These are phyloP conservation scores for Coregonus sp. DNA, from an alignment of 2,797 vertebrate species.

Conservation along the genomic window DNA sequence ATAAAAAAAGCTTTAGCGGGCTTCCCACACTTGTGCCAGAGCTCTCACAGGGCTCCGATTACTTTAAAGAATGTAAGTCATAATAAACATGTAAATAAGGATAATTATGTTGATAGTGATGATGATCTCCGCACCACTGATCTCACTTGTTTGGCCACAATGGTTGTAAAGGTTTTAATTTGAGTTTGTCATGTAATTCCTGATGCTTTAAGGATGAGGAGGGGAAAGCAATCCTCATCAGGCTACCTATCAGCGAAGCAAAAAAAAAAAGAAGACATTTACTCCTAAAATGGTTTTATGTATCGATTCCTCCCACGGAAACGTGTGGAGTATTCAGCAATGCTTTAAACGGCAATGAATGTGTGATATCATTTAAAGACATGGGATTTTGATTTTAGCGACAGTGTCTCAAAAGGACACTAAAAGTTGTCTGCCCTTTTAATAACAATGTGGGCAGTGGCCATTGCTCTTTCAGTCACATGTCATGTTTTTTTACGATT, in stretches of 20 bases:
- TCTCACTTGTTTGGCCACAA: slow-evolving; percentile 28
- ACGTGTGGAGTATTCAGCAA: slow-evolving; percentile 34
- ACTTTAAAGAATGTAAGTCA: slow-evolving; percentile 77
- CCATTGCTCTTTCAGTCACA: slow-evolving; percentile 43
- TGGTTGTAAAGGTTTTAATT: slow-evolving; percentile 19
- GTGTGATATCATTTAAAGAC: slow-evolving; percentile 61
- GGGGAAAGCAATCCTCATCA: slow-evolving; percentile 38
- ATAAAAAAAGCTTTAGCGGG: slow-evolving; percentile 62
- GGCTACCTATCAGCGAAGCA: slow-evolving; percentile 44
- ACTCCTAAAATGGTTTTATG: slow-evolving; percentile 60
- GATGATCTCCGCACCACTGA: slow-evolving; percentile 34
- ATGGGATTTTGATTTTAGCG: slow-evolving; percentile 39
- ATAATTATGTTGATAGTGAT: slow-evolving; percentile 57
- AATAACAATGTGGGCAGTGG: slow-evolving; percentile 50
- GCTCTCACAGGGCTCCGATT: slow-evolving; percentile 62
- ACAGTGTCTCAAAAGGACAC: slow-evolving; percentile 1
- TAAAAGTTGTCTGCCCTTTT: slow-evolving; percentile 48
- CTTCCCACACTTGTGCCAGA: slow-evolving; percentile 70
- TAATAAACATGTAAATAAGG: slow-evolving; percentile 69
- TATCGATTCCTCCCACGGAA: slow-evolving; percentile 23
- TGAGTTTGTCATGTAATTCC: slow-evolving; percentile 46
- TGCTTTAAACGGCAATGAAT: slow-evolving; percentile 70
- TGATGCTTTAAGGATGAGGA: slow-evolving; percentile 38
- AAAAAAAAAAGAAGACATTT: slow-evolving; percentile 48
- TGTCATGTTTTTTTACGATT: slow-evolving; percentile 39